These are phyloP conservation scores for Dysidea cf. avara DNA, from an alignment of 37 sponge, comb jelly and placozoan genomes.

Conservation along the genomic window DNA sequence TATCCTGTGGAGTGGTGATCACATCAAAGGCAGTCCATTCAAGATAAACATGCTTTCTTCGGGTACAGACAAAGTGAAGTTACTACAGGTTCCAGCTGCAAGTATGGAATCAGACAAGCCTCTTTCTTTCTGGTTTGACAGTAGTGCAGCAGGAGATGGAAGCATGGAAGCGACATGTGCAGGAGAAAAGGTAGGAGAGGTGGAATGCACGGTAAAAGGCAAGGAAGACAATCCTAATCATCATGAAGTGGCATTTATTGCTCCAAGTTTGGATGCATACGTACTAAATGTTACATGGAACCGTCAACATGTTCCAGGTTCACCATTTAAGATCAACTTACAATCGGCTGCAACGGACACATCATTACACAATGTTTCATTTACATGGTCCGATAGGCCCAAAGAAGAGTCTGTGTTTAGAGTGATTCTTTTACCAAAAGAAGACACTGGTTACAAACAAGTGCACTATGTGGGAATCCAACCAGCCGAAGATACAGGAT, in stretches of 20 bases:
- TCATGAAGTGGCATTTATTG: conserved; percentile 30
- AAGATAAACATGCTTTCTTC: conserved; percentile 30
- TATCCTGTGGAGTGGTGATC: conserved; percentile 25
- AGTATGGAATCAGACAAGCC: conserved; percentile 31
- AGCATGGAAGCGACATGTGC: conserved; percentile 21
- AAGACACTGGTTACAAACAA: neutral
- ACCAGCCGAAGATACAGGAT: too few relatives aligned
- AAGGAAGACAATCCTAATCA: neutral
- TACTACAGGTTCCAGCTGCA: too few relatives aligned
- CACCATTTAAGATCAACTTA: conserved; percentile 64
- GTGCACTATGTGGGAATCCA: conserved; percentile 31
- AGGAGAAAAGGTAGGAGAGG: conserved; percentile 19
- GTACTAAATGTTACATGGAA: conserved; percentile 30
- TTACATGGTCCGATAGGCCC: too few relatives aligned
- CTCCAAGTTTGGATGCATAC: conserved; percentile 45
- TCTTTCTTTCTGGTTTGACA: conserved; percentile 19
- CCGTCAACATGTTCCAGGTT: conserved; percentile 44
- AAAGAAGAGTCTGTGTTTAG: too few relatives aligned
- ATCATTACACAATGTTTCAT: too few relatives aligned
- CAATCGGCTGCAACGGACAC: conserved; percentile 38
- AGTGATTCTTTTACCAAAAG: too few relatives aligned
- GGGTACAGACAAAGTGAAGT: conserved; percentile 31
- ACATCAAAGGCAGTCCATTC: conserved; percentile 43
- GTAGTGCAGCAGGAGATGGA: conserved; percentile 47
- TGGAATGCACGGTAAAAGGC: conserved; percentile 13